Base-by-base conservation (phyloP, 2,888 invertebrate species). In the Diplazon laetatorius region DNA sequence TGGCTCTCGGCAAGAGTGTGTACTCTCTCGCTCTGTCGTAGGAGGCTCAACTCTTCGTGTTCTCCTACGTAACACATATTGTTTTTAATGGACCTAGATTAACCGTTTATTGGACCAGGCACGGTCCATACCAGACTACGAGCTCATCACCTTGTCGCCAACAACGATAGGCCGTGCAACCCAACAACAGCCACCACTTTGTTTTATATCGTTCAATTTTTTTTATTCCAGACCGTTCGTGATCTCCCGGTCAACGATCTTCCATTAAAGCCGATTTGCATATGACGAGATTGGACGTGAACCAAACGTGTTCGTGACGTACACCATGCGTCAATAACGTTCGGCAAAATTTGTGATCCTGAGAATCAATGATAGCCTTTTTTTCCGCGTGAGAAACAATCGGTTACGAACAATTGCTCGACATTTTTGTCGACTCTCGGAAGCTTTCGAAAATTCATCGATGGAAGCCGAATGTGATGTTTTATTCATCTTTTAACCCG, bases 1-100 rank as follows among this genome's bases (percentile, higher is more conserved):
- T 60, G 60, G 55, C 30, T 35, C 30, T 35, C 42, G 39, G 37
- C 4, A 4, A 16, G 8, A 18, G 62, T 25, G n/a, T 5, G 12
- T n/a, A 48, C 20, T n/a, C 25, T 37, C 66, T 62, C 55, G 70
- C 52, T 37, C 25, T n/a, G n/a, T 18, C 42, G 9, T 35, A 16
- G 35, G 39, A 50, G 59, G 39, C 48, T 62, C 42, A 25, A 42
- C 63, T 48, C n/a, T n/a, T n/a, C n/a, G n/a, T 42, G 72, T 1
- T 14, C 22, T n/a, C 12, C 22, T 55, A 62, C 73, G 73, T 70
- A 77, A 79, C 68, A 68, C 50, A 75, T 78, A 82, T 80, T 80
- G 78, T 82, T 80, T 82, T 75, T 82, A 82, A 82, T 82, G 72
- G 70, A 59, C 59, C 69, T 82, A 79, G 80, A 82, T 82, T 80